Evolutionary conservation across 1,140 invertebrate species (phyloP).

Genomic region (Drosophila seguyi): DNA sequence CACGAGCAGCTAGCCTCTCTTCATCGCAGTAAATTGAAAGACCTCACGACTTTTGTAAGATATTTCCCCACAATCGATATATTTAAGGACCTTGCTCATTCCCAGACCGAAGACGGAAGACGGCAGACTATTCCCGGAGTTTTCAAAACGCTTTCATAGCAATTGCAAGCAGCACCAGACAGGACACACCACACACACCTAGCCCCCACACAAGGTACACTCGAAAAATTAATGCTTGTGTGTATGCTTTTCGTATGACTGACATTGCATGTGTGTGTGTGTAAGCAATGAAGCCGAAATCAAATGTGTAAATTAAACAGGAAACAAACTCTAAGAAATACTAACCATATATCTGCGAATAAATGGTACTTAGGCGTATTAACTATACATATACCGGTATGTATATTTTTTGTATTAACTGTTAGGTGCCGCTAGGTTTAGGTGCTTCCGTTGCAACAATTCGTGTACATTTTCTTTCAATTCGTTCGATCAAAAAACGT

Average conservation of each 20-base stretch:
- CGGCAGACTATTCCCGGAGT: not conserved
- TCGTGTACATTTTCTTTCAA: constrained; percentile 61
- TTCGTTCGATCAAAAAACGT: constrained; percentile 41
- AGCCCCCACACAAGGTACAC: constrained; percentile 16
- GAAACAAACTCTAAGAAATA: constrained; percentile 29
- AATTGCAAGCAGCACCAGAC: constrained; percentile 44
- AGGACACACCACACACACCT: constrained; percentile 15
- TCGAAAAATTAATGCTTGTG: constrained; percentile 43
- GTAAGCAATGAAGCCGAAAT: constrained; percentile 41
- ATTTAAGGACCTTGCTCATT: constrained; percentile 19
- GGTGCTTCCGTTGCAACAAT: constrained; percentile 70
- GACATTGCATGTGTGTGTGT: constrained; percentile 50
- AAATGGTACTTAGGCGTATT: constrained; percentile 26
- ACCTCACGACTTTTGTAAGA: constrained; percentile 65
- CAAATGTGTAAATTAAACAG: constrained; percentile 62
- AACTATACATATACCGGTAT: constrained; percentile 35
- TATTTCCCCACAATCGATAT: constrained; percentile 53
- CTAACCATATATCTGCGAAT: constrained; percentile 14
- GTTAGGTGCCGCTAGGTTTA: constrained; percentile 72
- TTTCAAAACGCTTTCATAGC: constrained; percentile 14
- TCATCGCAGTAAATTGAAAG: constrained; percentile 49
- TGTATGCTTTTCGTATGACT: constrained; percentile 42
- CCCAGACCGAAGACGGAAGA: not conserved
- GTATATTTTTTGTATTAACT: constrained; percentile 75
- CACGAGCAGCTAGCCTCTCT: constrained; percentile 27